Evolutionary conservation across 1,140 invertebrate species (phyloP).

Genomic region (Trissolcus basalis): DNA sequence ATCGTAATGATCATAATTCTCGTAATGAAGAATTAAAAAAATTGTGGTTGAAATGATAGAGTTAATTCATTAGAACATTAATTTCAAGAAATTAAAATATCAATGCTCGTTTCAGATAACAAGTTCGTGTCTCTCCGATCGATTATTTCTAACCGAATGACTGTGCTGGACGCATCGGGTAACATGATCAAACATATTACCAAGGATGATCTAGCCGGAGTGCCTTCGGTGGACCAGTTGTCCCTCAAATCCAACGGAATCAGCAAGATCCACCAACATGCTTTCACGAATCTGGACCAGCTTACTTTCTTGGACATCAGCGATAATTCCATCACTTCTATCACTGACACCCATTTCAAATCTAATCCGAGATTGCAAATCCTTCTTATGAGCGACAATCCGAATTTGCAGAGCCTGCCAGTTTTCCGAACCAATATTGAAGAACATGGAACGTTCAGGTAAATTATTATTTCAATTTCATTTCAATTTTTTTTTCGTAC

Average conservation of each 20-base stretch:
- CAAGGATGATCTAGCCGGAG: conserved; percentile 80
- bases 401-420: conserved; percentile 79
- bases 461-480: conserved; percentile 12
- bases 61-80: no score
- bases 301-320: conserved; percentile 82
- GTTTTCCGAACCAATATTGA: conserved; percentile 67
- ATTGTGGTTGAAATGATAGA: no score
- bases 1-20: no score
- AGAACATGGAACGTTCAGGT: conserved; percentile 68
- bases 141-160: conserved; percentile 77
- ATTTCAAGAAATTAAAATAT: no score
- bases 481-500: no score
- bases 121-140: conserved; percentile 67
- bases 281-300: conserved; percentile 79
- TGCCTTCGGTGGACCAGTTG: conserved; percentile 80
- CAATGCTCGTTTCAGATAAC: conserved; percentile 55
- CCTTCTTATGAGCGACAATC: conserved; percentile 81
- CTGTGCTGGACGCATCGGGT: conserved; percentile 80
- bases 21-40: no score
- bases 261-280: conserved; percentile 80
- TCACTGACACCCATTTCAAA: conserved; percentile 81
- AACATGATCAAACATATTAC: conserved; percentile 80
- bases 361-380: conserved; percentile 81
- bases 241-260: conserved; percentile 80
- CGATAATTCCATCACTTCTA: conserved; percentile 80